Conservation (phyloP, 2,797 vertebrate genomes). For the Antennarius maculatus region DNA sequence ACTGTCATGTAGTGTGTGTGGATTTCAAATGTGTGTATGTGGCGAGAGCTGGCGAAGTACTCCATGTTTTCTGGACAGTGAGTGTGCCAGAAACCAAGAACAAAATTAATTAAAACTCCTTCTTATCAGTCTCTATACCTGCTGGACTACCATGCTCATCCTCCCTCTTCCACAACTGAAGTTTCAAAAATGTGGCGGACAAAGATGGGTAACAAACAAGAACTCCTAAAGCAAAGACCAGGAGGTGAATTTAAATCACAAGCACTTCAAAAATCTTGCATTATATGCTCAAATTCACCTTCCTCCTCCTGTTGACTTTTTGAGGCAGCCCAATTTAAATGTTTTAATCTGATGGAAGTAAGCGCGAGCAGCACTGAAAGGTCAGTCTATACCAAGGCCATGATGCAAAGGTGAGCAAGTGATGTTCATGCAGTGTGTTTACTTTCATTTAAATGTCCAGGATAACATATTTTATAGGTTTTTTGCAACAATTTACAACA, state of each 20-base stretch:
- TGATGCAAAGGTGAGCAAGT: no score
- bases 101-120: slow-evolving; percentile 39
- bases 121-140: slow-evolving; percentile 58
- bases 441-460: no score
- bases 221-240: slow-evolving; percentile 1
- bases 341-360: background rate
- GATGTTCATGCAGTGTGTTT: no score
- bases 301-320: background rate
- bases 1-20: slow-evolving; percentile 11
- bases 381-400: no score
- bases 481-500: no score
- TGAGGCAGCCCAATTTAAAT: background rate
- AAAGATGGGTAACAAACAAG: background rate
- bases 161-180: slow-evolving; percentile 14
- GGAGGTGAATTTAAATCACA: slow-evolving; percentile 27
- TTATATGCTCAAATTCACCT: background rate
- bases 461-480: no score
- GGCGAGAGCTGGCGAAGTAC: slow-evolving; percentile 34
- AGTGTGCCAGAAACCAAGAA: slow-evolving; percentile 37
- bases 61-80: slow-evolving; percentile 36
- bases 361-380: no score
- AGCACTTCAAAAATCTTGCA: slow-evolving; percentile 1
- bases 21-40: slow-evolving; percentile 22
- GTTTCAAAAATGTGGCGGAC: slow-evolving; percentile 17
- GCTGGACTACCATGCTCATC: slow-evolving; percentile 9